These are phyloP conservation scores for Epinephelus moara DNA, from an alignment of 2,113 vertebrate genomes.

Conservation along the genomic window DNA sequence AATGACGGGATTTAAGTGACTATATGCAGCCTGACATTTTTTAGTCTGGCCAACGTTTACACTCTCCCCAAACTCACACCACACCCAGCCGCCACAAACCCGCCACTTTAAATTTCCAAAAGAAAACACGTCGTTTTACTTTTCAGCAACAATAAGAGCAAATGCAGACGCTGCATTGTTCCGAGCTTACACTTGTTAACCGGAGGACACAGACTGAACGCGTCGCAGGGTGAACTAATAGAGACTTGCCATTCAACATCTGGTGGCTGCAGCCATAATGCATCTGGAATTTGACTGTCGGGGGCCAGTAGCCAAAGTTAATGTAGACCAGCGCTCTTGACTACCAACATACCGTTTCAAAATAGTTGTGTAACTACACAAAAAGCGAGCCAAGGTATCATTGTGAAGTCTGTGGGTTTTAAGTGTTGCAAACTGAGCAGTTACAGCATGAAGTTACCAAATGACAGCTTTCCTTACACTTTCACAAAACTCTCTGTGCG, in stretches of 20 bases:
- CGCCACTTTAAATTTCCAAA: constrained; percentile 62
- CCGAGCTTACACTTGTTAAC: constrained; percentile 55
- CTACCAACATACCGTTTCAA: constrained; percentile 66
- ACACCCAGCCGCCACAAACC: constrained; percentile 80
- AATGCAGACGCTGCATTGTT: constrained; percentile 57
- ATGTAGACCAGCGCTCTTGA: constrained; percentile 60
- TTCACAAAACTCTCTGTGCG: constrained; percentile 28
- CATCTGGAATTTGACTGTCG: constrained; percentile 79
- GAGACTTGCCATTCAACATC: constrained; percentile 79
- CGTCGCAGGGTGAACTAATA: constrained; percentile 39
- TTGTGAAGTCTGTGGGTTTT: constrained; percentile 70
- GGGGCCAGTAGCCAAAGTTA: constrained; percentile 66
- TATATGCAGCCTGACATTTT: constrained; percentile 59
- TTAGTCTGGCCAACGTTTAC: constrained; percentile 73
- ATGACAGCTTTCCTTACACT: constrained; percentile 68
- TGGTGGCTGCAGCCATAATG: constrained; percentile 76
- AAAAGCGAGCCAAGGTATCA: constrained; percentile 57
- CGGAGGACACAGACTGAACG: constrained; percentile 42
- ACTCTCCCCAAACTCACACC: constrained; percentile 75
- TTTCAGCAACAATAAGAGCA: constrained; percentile 40
- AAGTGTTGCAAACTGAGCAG: constrained; percentile 72
- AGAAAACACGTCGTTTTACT: constrained; percentile 54
- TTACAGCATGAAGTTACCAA: constrained; percentile 65
- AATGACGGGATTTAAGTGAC: constrained; percentile 44
- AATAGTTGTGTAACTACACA: constrained; percentile 72